phyloP scores from a whole-genome alignment of 1,140 invertebrate species.

The Gryllus bimaculatus region DNA sequence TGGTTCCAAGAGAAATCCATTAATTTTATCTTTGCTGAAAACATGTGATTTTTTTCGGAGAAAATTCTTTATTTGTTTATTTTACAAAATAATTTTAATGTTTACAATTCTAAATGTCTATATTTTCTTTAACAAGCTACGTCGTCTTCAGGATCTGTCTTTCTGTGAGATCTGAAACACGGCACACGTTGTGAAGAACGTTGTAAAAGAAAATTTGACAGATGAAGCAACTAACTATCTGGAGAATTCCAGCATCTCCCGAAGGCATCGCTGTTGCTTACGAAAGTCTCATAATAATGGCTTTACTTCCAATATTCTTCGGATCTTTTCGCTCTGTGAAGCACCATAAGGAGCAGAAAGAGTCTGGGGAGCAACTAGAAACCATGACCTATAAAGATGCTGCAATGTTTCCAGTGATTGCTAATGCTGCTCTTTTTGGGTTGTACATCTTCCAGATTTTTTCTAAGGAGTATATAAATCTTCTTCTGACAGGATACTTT shows the following conservation, averaged over 20 bases:
- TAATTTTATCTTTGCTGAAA: no score
- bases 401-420: constrained; percentile 91
- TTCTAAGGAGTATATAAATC: constrained; percentile 93
- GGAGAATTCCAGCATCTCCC: constrained; percentile 67
- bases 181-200: constrained; percentile 30
- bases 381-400: constrained; percentile 94
- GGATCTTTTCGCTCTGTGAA: constrained; percentile 88
- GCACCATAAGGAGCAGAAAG: constrained; percentile 87
- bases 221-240: constrained; percentile 34
- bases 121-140: no score
- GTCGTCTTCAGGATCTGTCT: no score
- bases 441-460: constrained; percentile 89
- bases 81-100: no score
- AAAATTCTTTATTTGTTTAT: no score
- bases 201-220: constrained; percentile 32
- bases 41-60: no score
- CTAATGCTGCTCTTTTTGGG: constrained; percentile 82
- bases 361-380: constrained; percentile 79
- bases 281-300: constrained; percentile 88
- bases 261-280: constrained; percentile 94
- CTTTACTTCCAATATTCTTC: constrained; percentile 90
- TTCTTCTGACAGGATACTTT: constrained; percentile 88
- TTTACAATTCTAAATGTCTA: no score
- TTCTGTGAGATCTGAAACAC: constrained; percentile 9
- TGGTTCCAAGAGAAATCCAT: no score